phyloP scores from a whole-genome alignment of 2,888 invertebrate genomes.

The Leucozona laternaria region DNA sequence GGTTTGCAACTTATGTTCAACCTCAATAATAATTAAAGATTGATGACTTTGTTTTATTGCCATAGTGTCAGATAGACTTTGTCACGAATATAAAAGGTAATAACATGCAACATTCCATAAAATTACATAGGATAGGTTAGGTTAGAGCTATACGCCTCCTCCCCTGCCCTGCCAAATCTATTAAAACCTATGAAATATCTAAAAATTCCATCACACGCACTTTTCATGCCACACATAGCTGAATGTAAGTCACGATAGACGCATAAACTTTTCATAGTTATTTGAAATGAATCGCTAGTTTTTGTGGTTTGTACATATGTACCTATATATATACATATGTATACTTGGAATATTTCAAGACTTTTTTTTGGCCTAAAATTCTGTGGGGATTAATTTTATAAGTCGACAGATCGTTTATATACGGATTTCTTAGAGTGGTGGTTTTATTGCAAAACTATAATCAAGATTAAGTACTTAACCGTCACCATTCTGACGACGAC shows the following conservation, averaged over 20 bases:
- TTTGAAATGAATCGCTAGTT: conserved; percentile 46
- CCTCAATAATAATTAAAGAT: conserved; percentile 45
- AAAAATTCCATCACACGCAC: conserved; percentile 66
- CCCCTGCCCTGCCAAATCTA: background rate
- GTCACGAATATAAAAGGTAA: conserved; percentile 28
- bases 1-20: conserved; percentile 28
- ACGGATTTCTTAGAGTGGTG: conserved; percentile 44
- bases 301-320: conserved; percentile 13
- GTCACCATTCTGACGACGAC: conserved; percentile 30
- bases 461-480: conserved; percentile 61
- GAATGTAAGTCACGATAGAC: conserved; percentile 9
- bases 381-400: conserved; percentile 37
- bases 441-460: conserved; percentile 70
- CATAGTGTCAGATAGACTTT: conserved; percentile 1
- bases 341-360: conserved; percentile 8
- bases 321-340: no score
- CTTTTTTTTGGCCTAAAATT: background rate
- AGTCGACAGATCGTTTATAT: conserved; percentile 65
- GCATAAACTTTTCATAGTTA: conserved; percentile 1
- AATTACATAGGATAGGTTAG: background rate
- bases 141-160: background rate
- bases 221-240: conserved; percentile 27
- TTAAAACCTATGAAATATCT: conserved; percentile 15
- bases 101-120: conserved; percentile 38
- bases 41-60: conserved; percentile 25